These are phyloP conservation scores for Watsonalla cultraria DNA, from an alignment of 2,888 invertebrate genomes.

Conservation along the genomic window DNA sequence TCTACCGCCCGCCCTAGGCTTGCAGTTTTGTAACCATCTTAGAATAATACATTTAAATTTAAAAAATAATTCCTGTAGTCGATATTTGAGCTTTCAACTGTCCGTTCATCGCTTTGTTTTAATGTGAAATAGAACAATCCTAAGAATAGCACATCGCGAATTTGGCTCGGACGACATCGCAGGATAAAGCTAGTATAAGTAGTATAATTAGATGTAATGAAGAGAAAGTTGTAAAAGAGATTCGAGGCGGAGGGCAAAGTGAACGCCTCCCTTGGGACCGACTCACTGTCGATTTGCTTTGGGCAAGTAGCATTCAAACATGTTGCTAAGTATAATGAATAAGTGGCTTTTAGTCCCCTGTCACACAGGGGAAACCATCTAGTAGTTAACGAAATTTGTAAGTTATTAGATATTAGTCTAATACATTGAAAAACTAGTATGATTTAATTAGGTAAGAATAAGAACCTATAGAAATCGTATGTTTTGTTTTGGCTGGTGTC, in stretches of 20 bases:
- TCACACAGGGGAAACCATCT: too few species aligned
- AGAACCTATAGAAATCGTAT: too few species aligned
- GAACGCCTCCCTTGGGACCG: conserved; percentile 23
- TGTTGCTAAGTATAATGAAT: neutral
- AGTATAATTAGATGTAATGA: conserved; percentile 30
- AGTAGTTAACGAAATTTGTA: neutral
- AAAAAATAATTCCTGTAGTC: conserved; percentile 1
- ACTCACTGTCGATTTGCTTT: conserved; percentile 4
- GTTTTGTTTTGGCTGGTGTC: too few species aligned
- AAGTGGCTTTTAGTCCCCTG: neutral
- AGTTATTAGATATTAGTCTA: too few species aligned
- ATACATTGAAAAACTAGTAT: too few species aligned
- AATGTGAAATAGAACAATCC: too few species aligned
- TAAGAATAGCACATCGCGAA: too few species aligned
- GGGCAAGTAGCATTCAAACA: conserved; percentile 5
- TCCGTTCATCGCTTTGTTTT: too few species aligned
- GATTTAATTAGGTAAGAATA: too few species aligned
- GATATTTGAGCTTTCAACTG: neutral
- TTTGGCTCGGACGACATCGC: neutral
- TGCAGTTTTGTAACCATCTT: conserved; percentile 1
- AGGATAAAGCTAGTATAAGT: neutral
- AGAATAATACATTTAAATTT: conserved; percentile 12
- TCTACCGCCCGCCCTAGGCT: conserved; percentile 35
- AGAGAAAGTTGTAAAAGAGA: conserved; percentile 29
- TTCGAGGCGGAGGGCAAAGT: conserved; percentile 16